These are phyloP conservation scores for Cephalopholis sonnerati DNA, from an alignment of 2,113 vertebrate genomes.

Conservation along the genomic window DNA sequence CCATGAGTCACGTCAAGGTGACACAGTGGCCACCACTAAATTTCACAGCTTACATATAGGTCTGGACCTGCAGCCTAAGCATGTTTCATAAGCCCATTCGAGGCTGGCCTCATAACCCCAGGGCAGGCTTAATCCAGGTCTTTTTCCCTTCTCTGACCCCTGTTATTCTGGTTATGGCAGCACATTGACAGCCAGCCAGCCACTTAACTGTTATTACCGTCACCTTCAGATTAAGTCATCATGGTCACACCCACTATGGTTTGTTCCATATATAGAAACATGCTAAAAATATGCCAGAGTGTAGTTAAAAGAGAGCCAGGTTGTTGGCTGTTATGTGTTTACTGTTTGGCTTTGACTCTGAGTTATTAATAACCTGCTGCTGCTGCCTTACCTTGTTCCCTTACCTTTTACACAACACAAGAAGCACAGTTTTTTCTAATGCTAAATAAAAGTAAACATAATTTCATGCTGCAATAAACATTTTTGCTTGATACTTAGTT, in stretches of 20 bases:
- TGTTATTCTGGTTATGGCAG: slow-evolving; percentile 33
- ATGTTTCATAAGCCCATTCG: slow-evolving; percentile 58
- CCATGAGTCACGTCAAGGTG: not conserved
- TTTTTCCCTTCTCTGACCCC: slow-evolving; percentile 17
- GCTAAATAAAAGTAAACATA: not conserved
- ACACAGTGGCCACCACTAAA: not conserved
- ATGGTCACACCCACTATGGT: not conserved
- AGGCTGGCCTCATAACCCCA: slow-evolving; percentile 34
- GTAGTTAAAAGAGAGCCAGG: not conserved
- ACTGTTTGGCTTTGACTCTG: not conserved
- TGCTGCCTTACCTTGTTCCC: not conserved
- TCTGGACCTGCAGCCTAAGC: slow-evolving; percentile 32
- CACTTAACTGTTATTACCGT: not conserved
- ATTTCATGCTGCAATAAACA: not conserved
- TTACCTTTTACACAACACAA: not conserved
- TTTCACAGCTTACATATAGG: slow-evolving; percentile 7
- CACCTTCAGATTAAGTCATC: not conserved
- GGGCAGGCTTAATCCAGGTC: slow-evolving; percentile 28
- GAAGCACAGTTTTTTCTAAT: not conserved
- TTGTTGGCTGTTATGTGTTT: not conserved
- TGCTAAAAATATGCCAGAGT: not conserved
- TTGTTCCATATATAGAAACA: slow-evolving; percentile 6
- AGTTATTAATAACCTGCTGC: not conserved
- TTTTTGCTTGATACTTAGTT: too few relatives aligned
- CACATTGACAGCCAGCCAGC: not conserved